Conservation (phyloP, 1,140 invertebrate genomes). For the Helicoverpa armigera region DNA sequence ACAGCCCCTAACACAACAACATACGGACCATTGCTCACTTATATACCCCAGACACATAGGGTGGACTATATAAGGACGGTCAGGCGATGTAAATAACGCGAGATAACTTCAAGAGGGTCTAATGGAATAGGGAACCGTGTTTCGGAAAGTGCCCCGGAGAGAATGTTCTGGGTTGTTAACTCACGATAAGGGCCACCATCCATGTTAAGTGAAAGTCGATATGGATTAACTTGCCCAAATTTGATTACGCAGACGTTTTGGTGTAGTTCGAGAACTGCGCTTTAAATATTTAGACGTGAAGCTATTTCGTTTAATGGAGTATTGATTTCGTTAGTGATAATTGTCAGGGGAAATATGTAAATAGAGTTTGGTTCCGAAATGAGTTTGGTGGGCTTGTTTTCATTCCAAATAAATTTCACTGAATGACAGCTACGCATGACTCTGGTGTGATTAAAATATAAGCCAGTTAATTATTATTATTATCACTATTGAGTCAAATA, state of each 20-base stretch:
- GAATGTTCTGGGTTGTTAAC: constrained; percentile 82
- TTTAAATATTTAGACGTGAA: constrained; percentile 21
- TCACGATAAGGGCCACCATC: constrained; percentile 63
- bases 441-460: too few relatives aligned
- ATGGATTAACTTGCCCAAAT: constrained; percentile 77
- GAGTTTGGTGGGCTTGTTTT: too few relatives aligned
- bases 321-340: background rate
- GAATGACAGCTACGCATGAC: too few relatives aligned
- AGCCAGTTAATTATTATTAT: too few relatives aligned
- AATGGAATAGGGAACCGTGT: constrained; percentile 85
- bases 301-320: background rate
- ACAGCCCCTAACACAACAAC: constrained; percentile 69
- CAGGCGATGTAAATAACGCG: constrained; percentile 86
- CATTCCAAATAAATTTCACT: too few relatives aligned
- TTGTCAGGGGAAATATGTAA: too few relatives aligned
- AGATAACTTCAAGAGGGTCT: constrained; percentile 85
- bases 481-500: too few relatives aligned
- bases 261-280: constrained; percentile 62
- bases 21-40: constrained; percentile 74
- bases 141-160: constrained; percentile 85
- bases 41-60: constrained; percentile 77
- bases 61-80: constrained; percentile 82
- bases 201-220: constrained; percentile 84
- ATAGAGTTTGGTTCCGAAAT: too few relatives aligned
- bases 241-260: constrained; percentile 79